phyloP scores from a whole-genome alignment of 2,113 vertebrate species.

The Neolamprologus ventralis region DNA sequence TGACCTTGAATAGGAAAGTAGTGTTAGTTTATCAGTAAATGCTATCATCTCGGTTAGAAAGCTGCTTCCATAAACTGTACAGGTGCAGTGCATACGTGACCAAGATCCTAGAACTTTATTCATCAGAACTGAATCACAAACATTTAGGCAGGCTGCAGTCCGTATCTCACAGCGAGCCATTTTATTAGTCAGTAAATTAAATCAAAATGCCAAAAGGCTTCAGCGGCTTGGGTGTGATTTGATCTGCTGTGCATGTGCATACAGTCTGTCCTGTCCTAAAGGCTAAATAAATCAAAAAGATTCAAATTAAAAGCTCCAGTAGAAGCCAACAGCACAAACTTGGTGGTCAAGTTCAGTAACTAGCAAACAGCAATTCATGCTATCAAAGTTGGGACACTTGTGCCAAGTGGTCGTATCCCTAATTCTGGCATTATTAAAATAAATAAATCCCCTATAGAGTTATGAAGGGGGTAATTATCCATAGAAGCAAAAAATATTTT shows the following conservation, averaged over 20 bases:
- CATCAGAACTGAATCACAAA: not conserved
- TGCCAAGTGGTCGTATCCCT: not conserved
- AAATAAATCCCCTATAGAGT: not conserved
- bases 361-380: not conserved
- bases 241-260: not conserved
- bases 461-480: not conserved
- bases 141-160: not conserved
- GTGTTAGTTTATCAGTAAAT: not conserved
- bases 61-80: not conserved
- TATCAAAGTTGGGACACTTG: not conserved
- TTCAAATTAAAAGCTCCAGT: not conserved
- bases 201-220: not conserved
- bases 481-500: not conserved
- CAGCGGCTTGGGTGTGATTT: not conserved
- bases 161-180: not conserved
- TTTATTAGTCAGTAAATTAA: not conserved
- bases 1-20: not conserved
- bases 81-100: not conserved
- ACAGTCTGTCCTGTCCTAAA: not conserved
- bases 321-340: not conserved
- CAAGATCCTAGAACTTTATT: not conserved
- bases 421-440: not conserved
- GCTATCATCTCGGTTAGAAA: not conserved
- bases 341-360: not conserved
- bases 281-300: not conserved